Evolutionary conservation across 2,113 vertebrate genomes (phyloP), one percentile per base, ranked within the genome.

Genomic region (Columbina picui): DNA sequence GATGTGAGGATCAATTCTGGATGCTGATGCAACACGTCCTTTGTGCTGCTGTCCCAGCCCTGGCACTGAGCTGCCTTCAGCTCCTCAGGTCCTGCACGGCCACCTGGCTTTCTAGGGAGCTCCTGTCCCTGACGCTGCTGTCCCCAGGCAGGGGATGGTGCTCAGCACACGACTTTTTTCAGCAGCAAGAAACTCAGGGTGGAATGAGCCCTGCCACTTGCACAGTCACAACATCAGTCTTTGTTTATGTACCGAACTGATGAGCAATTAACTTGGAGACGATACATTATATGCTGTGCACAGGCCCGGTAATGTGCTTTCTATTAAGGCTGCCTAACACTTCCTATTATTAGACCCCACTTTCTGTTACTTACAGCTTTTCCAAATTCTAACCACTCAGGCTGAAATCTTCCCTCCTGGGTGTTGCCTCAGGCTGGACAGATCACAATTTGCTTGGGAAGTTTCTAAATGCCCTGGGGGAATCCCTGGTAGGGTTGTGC

Each of bases 221-320:
- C 85, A 87, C n/a, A 87, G 79, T 93, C 91, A 95, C 76, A 96
- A 73, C 71, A 90, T 93, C 92, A 52, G 83, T 59, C 92, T 93
- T 96, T 90, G 92, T 95, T 94, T 94, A 86, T 78, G 83, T 68
- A 84, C 83, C 2, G 6, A 93, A 50, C 67, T 90, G 89, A 89
- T 73, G 93, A 96, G 94, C 93, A 95, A 95, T 96, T 96, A 95
- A 88, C 90, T 94, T 49, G 61, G 60, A 90, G 92, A 84, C 8
- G 43, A 91, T 39, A 43, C 43, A 93, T 92, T 88, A 74, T 88
- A 94, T 91, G 92, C 95, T 78, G 79, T 94, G 79, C 88, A 47
- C 76, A 88, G 64, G 60, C 41, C 68, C 77, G 3, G 0, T 86
- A 88, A 88, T 43, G 56, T 45, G 76, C 80, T 93, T 96, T 90